Evolutionary conservation across 2,888 invertebrate species (phyloP), one percentile per base, ranked within the genome.

Genomic region (Himalopsyche kuldschensis): DNA sequence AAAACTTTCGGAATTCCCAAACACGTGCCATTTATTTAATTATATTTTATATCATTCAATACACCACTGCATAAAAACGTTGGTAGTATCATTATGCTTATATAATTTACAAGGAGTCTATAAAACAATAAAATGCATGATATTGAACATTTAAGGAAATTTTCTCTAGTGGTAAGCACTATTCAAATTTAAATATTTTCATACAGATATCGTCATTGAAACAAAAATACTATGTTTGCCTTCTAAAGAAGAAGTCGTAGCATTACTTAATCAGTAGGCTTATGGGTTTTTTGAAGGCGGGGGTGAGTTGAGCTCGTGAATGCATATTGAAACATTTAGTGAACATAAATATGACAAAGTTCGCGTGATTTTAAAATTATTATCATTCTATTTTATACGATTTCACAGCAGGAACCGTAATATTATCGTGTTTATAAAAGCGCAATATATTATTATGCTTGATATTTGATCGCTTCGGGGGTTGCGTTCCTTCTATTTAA

Each of bases 321-420:
- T 77, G 32, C 77, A 32, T 77, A 77, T 77, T 77, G 41, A 77
- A 77, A 77, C 77, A 77, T 77, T 77, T 77, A 77, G 35, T 77
- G 77, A 41, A 24, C 63, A 63, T 55, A 78, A 82, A 80, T 55
- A 63, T 80, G 82, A 32, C 78, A 30, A 20, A 76, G 31, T 76
- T 85, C 41, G 85, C 85, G 85, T 85, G 85, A 84, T 84, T 81
- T 55, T 27, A 27, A 79, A 84, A 75, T 80, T 82, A 84, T 80
- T 82, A 80, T 82, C 78, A 79, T 84, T 84, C 82, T 78, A 80
- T 80, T 75, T 55, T 32, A 48, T 82, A 80, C 76, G 82, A 80
- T 82, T 82, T 85, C 80, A 84, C 80, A 69, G 81, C 77, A 69
- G 81, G 77, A 80, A 69, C 82, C 75, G 80, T 84, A 32, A 78